These are phyloP conservation scores for Bembecia ichneumoniformis DNA, from an alignment of 2,888 invertebrate species.

Conservation along the genomic window DNA sequence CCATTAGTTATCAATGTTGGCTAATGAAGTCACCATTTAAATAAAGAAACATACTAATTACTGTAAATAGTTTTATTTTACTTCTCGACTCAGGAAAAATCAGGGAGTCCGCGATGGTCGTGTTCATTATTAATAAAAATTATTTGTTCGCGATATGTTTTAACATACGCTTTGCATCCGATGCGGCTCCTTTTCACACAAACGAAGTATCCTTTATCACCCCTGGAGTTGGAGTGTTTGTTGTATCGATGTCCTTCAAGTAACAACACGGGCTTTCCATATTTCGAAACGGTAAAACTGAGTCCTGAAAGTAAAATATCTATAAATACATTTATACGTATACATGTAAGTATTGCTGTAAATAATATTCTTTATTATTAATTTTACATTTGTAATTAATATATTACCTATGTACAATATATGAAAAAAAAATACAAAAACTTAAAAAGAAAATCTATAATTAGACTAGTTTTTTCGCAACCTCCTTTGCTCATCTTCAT, in stretches of 20 bases:
- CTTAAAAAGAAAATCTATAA: too few relatives aligned
- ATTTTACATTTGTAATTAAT: background rate
- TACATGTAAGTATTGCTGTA: too few relatives aligned
- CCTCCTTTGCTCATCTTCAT: too few relatives aligned
- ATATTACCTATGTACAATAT: too few relatives aligned
- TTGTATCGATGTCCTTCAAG: constrained; percentile 22
- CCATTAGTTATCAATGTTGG: too few relatives aligned
- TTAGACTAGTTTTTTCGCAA: too few relatives aligned
- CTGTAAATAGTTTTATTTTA: too few relatives aligned
- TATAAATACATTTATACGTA: background rate
- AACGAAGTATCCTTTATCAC: constrained; percentile 20
- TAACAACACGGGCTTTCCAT: constrained; percentile 14
- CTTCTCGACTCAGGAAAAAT: too few relatives aligned
- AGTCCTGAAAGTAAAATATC: constrained; percentile 6
- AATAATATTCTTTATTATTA: background rate
- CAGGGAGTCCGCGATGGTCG: constrained; percentile 1
- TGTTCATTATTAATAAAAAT: constrained; percentile 5
- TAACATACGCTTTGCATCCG: constrained; percentile 20
- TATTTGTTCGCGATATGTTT: constrained; percentile 13
- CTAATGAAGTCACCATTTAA: too few relatives aligned
- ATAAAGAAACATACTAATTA: too few relatives aligned
- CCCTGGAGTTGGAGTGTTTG: constrained; percentile 23
- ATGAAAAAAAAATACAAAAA: too few relatives aligned
- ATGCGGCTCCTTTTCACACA: constrained; percentile 15
- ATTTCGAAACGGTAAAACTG: constrained; percentile 12